Conservation (phyloP, 2,113 vertebrate genomes). For the Verasper variegatus region DNA sequence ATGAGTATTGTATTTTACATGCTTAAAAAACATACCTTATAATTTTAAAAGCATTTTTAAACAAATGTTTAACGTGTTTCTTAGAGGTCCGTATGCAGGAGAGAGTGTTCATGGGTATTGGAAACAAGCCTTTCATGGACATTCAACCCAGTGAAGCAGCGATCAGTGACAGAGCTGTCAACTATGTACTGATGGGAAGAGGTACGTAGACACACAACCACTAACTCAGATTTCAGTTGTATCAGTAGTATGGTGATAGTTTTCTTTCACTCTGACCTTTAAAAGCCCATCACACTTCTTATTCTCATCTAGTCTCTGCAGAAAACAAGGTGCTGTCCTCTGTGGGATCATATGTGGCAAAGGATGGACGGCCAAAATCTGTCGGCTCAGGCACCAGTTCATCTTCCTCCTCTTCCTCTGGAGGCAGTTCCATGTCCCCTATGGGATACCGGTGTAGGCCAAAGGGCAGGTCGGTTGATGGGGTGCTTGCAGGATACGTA, state of each 20-base stretch:
- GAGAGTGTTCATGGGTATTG: slow-evolving; percentile 85
- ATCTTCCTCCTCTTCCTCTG: slow-evolving; percentile 83
- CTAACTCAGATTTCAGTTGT: background rate
- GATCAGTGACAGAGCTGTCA: slow-evolving; percentile 81
- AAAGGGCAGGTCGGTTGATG: slow-evolving; percentile 38
- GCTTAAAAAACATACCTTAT: no score
- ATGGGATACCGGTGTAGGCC: slow-evolving; percentile 65
- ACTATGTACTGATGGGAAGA: slow-evolving; percentile 76
- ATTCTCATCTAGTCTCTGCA: slow-evolving; percentile 34
- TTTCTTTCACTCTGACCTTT: background rate
- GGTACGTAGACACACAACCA: slow-evolving; percentile 51
- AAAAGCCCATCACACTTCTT: background rate
- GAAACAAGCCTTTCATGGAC: slow-evolving; percentile 85
- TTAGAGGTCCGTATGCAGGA: slow-evolving; percentile 86
- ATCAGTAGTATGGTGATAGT: background rate
- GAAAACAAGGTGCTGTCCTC: slow-evolving; percentile 67
- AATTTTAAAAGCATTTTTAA: background rate
- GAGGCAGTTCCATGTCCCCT: slow-evolving; percentile 75
- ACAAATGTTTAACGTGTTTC: background rate
- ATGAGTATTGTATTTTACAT: background rate
- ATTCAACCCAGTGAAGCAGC: slow-evolving; percentile 85
- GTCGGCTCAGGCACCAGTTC: slow-evolving; percentile 77
- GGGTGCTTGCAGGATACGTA: slow-evolving; percentile 55
- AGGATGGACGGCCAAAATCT: slow-evolving; percentile 70
- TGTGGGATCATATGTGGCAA: slow-evolving; percentile 30